Evolutionary conservation across 2,888 invertebrate species (phyloP).

Genomic region (Yponomeuta sedellus): DNA sequence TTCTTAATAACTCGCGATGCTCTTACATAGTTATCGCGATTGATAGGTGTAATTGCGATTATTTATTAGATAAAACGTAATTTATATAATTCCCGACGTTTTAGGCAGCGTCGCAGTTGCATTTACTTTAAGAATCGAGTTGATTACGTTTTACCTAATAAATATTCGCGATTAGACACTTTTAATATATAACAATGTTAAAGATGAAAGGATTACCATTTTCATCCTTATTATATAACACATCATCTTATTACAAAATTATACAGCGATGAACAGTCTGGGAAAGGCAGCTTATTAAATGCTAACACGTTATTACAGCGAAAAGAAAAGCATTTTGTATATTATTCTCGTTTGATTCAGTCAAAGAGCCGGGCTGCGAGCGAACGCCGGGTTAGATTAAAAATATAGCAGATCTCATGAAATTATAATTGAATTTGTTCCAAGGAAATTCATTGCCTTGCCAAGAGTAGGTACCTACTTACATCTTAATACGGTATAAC

Average conservation of each 20-base stretch:
- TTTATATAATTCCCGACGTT: no score
- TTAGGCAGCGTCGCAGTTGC: no score
- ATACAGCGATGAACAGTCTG: background rate
- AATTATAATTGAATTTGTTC: slow-evolving; percentile 71
- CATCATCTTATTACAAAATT: background rate
- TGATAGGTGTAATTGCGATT: no score
- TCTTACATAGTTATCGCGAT: no score
- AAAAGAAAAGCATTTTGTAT: slow-evolving; percentile 12
- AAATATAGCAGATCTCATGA: slow-evolving; percentile 60
- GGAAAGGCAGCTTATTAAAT: background rate
- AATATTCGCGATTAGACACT: no score
- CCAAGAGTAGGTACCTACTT: slow-evolving; percentile 27
- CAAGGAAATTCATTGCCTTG: slow-evolving; percentile 34
- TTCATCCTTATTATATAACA: background rate
- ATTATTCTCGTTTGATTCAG: slow-evolving; percentile 11
- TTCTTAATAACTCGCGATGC: no score
- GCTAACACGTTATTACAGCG: background rate
- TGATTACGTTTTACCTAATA: no score
- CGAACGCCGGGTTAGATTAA: slow-evolving; percentile 42
- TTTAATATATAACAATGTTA: no score
- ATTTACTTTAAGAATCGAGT: no score
- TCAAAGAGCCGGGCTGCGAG: slow-evolving; percentile 19
- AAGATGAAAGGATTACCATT: background rate
- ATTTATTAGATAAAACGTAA: no score
- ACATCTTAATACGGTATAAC: slow-evolving; percentile 25